phyloP scores from a whole-genome alignment of 2,113 vertebrate genomes.

The Spheniscus mendiculus region DNA sequence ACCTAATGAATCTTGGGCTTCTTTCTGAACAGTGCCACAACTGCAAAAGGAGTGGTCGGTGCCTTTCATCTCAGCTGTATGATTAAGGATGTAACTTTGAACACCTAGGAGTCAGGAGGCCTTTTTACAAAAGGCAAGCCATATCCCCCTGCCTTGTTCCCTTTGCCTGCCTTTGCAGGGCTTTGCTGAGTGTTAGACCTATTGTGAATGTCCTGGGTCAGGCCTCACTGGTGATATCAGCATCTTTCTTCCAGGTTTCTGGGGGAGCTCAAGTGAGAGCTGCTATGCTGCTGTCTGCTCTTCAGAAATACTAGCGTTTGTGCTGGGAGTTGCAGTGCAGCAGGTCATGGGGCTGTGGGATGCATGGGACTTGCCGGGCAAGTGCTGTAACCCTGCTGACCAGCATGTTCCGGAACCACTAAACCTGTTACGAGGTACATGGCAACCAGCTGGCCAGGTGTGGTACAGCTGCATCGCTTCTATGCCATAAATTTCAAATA shows the following conservation, averaged over 20 bases:
- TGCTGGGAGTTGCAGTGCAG: neutral
- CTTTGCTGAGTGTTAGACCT: neutral
- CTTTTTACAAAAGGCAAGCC: neutral
- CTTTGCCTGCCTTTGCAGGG: neutral
- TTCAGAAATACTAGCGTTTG: neutral
- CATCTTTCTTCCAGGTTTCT: neutral
- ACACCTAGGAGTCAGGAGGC: neutral
- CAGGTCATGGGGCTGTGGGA: neutral
- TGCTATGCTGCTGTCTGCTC: neutral
- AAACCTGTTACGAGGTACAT: neutral
- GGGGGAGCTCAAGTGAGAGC: neutral
- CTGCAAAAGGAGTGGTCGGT: neutral
- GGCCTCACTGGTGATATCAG: neutral
- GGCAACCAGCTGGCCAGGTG: neutral
- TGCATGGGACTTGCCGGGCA: neutral
- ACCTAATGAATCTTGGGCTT: neutral
- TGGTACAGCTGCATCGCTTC: neutral
- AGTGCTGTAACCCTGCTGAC: neutral
- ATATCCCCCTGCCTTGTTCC: neutral
- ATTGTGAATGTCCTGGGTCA: neutral
- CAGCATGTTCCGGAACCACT: neutral
- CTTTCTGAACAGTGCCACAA: neutral
- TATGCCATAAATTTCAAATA: neutral
- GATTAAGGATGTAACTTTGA: neutral
- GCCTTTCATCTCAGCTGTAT: neutral